phyloP scores from a whole-genome alignment of 2,888 invertebrate species.

The Odontothrips loti region DNA sequence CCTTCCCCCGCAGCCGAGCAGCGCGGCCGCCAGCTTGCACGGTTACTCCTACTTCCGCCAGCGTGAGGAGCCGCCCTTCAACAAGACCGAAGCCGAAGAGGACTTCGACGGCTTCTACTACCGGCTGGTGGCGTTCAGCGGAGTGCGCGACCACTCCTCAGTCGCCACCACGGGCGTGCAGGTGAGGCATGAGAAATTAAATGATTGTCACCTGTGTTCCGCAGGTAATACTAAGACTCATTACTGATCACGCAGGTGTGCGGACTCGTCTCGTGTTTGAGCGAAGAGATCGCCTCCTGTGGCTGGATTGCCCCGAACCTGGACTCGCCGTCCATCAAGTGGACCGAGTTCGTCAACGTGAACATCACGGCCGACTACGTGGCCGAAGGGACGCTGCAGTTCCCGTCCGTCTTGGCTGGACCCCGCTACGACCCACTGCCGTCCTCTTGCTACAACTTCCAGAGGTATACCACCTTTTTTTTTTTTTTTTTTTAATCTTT shows the following conservation, averaged over 20 bases:
- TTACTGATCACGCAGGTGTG: background rate
- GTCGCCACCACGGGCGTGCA: constrained; percentile 45
- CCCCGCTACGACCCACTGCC: background rate
- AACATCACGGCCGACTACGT: background rate
- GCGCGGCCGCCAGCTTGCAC: constrained; percentile 32
- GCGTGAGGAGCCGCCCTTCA: background rate
- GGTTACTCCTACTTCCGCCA: constrained; percentile 40
- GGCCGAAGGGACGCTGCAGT: background rate
- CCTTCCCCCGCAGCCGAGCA: background rate
- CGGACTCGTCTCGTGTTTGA: background rate
- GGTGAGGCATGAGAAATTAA: background rate
- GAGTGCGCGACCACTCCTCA: constrained; percentile 50
- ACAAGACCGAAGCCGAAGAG: constrained; percentile 4
- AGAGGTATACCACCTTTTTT: background rate
- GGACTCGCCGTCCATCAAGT: background rate
- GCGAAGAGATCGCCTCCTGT: background rate
- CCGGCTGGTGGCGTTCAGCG: constrained; percentile 52
- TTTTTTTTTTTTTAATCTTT: background rate
- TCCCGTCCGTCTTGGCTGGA: background rate
- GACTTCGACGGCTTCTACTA: constrained; percentile 48
- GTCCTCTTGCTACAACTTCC: background rate
- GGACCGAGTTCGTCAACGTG: background rate
- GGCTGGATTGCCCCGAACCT: background rate
- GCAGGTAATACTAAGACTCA: background rate
- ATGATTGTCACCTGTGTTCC: background rate